phyloP scores from a whole-genome alignment of 2,888 invertebrate species.

The Epirrita christyi region DNA sequence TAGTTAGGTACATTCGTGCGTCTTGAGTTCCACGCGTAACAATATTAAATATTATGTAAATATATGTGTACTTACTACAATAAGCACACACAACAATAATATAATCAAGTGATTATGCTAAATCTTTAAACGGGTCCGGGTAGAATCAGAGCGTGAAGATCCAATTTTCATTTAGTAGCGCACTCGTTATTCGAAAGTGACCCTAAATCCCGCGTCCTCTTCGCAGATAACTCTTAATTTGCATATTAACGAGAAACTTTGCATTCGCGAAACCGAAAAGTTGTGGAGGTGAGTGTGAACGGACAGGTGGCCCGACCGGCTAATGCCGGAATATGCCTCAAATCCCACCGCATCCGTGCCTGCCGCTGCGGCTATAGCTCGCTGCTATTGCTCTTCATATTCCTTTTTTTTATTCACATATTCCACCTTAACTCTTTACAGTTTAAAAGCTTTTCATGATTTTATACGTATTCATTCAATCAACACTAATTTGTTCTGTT shows the following conservation, averaged over 20 bases:
- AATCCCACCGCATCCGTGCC: conserved; percentile 49
- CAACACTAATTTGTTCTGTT: neutral
- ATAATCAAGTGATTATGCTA: conserved; percentile 71
- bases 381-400: neutral
- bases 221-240: conserved; percentile 80
- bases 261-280: conserved; percentile 78
- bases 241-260: conserved; percentile 83
- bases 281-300: conserved; percentile 73
- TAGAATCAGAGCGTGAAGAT: conserved; percentile 69
- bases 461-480: neutral
- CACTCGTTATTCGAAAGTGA: conserved; percentile 67
- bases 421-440: conserved; percentile 3
- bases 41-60: conserved; percentile 52
- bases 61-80: conserved; percentile 55
- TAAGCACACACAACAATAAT: conserved; percentile 64
- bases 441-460: neutral
- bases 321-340: conserved; percentile 66
- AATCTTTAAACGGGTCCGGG: conserved; percentile 69
- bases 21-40: conserved; percentile 59
- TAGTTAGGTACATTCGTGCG: conserved; percentile 54
- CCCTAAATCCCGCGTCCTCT: conserved; percentile 69
- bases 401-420: conserved; percentile 13
- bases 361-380: conserved; percentile 12
- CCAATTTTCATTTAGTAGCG: conserved; percentile 66
- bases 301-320: conserved; percentile 66